Evolutionary conservation across 2,888 invertebrate species (phyloP), one percentile per base, ranked within the genome.

Genomic region (Caenorhabditis wallacei): DNA sequence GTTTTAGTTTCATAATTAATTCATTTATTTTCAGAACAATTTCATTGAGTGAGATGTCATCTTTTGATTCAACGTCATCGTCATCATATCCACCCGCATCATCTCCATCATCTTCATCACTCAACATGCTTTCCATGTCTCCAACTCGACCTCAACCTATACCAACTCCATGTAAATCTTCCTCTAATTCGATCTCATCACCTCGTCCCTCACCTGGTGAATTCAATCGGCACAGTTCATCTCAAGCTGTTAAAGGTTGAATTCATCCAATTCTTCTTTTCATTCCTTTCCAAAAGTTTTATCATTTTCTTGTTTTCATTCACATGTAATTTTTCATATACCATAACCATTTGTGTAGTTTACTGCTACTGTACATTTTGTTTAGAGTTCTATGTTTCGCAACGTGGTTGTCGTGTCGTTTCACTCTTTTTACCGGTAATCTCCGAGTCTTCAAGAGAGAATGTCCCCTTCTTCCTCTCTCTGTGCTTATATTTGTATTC

Each of bases 171-270:
- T 81, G 81, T 53, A 81, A 81, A 75, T 70, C 75, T 16, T 75
- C 81, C 10, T 53, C 53, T 18, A 68, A 66, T n/a, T 80, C 80
- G 74, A 80, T 80, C 59, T 68, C 68, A 7, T 68, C 72, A 7
- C 59, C 80, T 16, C 56, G 72, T 40, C 72, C 72, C 18, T 80
- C 80, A 40, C 72, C 80, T 46, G 74, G 72, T 18, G 80, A 80
- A 35, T 80, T 80, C 48, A 64, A 57, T 20, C 57, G 80, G 11
- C 72, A 80, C 53, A 57, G 71, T 46, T 74, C 82, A 2, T 59
- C 72, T 0, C 83, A 79, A 59, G 83, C 83, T n/a, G 83, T 83
- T 18, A 83, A 83, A 54, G 83, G 83, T 43, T 81, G 64, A 75
- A 35, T 48, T 46, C 16, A 11, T 2, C 18, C 3, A 48, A 48